Base-by-base conservation (phyloP, 92 coral and sea anemone species). In the Zoanthus sansibaricus region DNA sequence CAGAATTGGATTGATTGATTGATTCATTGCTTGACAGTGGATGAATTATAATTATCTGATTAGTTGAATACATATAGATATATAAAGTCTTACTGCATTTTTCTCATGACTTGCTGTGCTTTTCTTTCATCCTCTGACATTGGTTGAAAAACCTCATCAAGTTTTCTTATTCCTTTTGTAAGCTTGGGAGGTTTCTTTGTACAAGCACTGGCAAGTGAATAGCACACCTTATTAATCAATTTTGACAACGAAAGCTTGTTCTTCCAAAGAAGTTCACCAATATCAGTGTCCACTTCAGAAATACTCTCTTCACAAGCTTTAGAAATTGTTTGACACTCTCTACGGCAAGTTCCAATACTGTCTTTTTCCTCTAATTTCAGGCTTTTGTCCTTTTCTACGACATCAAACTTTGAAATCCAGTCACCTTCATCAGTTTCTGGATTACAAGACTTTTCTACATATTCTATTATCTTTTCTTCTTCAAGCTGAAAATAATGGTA, bases 231-330 rank as follows among this genome's bases (percentile, higher is more conserved):
- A 75, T 97, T 97, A 72, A 92, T 97, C 62, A 97, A 79, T 72
- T 95, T 91, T 9, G 99, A 97, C 66, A 97, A 83, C 42, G 97
- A 92, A 72, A 97, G 90, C 76, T 92, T 93, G 84, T 95, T 89
- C 82, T 95, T 97, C 99, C 99, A 97, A 7, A 97, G 86, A 58
- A 95, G 92, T 82, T 97, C 99, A 31, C 98, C 99, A 61, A 97
- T 91, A 87, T 97, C 99, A 61, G 94, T 92, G 51, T 97, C 99
- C 82, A 91, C 95, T 16, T 97, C 99, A 25, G 92, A 94, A 0
- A 97, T 86, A 46, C 98, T 93, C 72, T 97, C 99, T 49, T 93
- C 98, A 52, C 99, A 97, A 30, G 99, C 99, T 88, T 97, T 95
- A 6, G 98, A 95, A 82, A 97, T 93, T 61, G 99, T 97, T 88